Evolutionary conservation across 2,113 vertebrate species (phyloP).

Genomic region (Arenaria interpres): DNA sequence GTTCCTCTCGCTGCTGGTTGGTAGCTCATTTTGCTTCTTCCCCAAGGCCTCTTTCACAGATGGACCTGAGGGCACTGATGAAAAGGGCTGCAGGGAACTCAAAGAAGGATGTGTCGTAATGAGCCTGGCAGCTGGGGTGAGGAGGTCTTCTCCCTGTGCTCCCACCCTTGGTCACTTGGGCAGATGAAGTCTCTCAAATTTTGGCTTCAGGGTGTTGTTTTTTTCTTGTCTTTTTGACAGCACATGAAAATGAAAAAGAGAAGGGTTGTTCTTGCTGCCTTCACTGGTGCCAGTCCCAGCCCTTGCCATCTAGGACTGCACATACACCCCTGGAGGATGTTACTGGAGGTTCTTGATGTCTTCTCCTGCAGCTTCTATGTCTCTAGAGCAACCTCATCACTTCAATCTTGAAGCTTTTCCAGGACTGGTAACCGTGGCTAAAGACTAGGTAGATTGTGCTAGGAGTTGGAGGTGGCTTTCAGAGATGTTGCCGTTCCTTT

Average conservation of each 20-base stretch:
- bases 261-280: background rate
- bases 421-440: background rate
- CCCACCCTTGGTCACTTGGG: background rate
- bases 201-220: background rate
- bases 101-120: background rate
- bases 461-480: background rate
- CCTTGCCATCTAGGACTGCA: background rate
- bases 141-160: background rate
- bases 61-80: background rate
- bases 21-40: background rate
- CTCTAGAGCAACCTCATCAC: background rate
- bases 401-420: background rate
- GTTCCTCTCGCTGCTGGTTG: rapidly evolving
- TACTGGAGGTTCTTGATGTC: background rate
- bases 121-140: background rate
- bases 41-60: background rate
- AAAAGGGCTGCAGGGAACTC: background rate
- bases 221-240: background rate
- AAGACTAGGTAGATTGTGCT: background rate
- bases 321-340: background rate
- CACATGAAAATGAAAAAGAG: rapidly evolving
- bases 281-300: background rate
- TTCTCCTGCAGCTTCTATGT: background rate
- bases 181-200: background rate
- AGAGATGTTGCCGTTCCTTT: background rate